Conservation (phyloP, 2,888 invertebrate genomes). For the Drosophila ezoana region DNA sequence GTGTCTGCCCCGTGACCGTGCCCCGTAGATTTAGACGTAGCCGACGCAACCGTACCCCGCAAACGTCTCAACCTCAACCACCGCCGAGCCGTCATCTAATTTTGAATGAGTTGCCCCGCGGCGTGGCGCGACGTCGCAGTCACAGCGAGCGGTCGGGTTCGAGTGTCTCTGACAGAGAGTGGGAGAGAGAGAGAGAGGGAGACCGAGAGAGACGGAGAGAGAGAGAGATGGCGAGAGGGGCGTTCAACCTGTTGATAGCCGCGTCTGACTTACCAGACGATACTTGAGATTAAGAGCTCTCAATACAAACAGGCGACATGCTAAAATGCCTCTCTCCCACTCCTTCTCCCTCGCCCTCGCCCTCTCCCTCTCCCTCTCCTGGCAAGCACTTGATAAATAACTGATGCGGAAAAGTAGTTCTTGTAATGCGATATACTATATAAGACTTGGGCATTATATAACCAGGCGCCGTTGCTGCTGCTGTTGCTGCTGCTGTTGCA, state of each 20-base stretch:
- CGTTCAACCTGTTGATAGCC: conserved; percentile 73
- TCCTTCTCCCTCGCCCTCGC: background rate
- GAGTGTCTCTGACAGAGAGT: background rate
- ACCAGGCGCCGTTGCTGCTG: conserved; percentile 3
- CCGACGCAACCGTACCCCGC: background rate
- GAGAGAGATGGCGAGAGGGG: conserved; percentile 34
- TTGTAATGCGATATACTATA: conserved; percentile 51
- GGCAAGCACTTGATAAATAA: conserved; percentile 27
- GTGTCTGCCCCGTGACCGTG: background rate
- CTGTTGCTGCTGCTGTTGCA: conserved; percentile 6
- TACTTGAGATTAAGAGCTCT: conserved; percentile 71
- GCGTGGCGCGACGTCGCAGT: conserved; percentile 49
- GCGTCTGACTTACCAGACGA: conserved; percentile 53
- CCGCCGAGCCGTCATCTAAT: conserved; percentile 42
- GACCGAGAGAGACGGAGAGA: background rate
- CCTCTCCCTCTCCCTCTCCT: background rate
- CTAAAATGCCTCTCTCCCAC: conserved; percentile 17
- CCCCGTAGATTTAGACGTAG: background rate
- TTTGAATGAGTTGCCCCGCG: conserved; percentile 75
- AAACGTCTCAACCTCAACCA: conserved; percentile 6
- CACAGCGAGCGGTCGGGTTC: conserved; percentile 48
- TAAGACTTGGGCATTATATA: conserved; percentile 26
- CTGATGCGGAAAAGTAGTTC: conserved; percentile 51
- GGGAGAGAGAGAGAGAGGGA: conserved; percentile 12
- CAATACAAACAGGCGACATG: conserved; percentile 52